Evolutionary conservation across 1,140 invertebrate species (phyloP).

Genomic region (Phymastichus coffea): DNA sequence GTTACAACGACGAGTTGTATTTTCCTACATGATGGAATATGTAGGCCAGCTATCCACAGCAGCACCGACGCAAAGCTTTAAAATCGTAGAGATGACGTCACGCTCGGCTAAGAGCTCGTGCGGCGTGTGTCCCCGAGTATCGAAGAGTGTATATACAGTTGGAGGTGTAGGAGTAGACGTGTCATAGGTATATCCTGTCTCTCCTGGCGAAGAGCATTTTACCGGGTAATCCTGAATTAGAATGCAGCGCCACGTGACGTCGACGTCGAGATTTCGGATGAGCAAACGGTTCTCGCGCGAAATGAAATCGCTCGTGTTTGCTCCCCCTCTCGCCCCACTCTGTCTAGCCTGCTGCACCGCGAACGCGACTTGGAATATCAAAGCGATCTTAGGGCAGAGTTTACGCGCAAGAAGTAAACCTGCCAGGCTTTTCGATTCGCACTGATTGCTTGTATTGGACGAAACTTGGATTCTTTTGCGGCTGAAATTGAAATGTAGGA

Average conservation of each 20-base stretch:
- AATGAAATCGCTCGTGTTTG: constrained; percentile 12
- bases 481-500: no score
- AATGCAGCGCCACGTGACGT: constrained; percentile 17
- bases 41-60: no score
- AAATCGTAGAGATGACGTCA: not conserved
- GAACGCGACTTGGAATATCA: not conserved
- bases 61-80: not conserved
- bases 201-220: not conserved
- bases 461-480: no score
- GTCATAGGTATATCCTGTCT: not conserved
- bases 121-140: no score
- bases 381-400: not conserved
- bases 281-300: constrained; percentile 2
- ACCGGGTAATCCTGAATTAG: constrained; percentile 20
- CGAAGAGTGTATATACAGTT: no score
- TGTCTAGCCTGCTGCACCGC: not conserved
- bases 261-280: not conserved
- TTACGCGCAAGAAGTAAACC: no score
- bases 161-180: no score
- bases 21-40: no score
- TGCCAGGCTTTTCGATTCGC: no score
- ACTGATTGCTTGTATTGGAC: no score
- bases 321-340: no score
- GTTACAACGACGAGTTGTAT: no score
- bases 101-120: not conserved